phyloP scores from a whole-genome alignment of 2,888 invertebrate species.

The Dorcus parallelipipedus region DNA sequence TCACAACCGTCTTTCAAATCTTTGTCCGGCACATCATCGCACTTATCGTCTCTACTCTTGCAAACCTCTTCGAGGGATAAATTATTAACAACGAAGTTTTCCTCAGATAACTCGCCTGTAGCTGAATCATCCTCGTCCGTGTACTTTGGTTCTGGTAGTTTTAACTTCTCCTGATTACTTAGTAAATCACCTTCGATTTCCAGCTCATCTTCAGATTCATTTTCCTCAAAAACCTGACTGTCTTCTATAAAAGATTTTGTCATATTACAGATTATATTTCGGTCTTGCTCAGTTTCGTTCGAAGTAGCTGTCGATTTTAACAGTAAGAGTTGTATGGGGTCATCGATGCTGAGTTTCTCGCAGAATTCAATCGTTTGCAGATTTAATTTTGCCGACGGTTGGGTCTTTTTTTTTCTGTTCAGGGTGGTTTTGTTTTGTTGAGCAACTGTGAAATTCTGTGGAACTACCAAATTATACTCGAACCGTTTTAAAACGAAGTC shows the following conservation, averaged over 20 bases:
- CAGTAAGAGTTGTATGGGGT: constrained; percentile 69
- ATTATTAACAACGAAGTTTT: background rate
- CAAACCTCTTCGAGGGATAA: background rate
- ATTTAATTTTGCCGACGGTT: constrained; percentile 59
- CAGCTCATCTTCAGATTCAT: background rate
- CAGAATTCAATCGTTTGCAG: constrained; percentile 69
- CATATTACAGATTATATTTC: constrained; percentile 9
- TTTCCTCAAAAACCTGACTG: constrained; percentile 15
- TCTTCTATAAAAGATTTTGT: constrained; percentile 20
- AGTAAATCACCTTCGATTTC: constrained; percentile 14
- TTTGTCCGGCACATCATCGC: background rate
- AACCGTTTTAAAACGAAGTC: constrained; percentile 62
- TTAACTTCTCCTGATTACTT: constrained; percentile 22
- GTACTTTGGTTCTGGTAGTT: constrained; percentile 36
- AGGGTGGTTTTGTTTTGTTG: constrained; percentile 60
- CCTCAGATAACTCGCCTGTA: background rate
- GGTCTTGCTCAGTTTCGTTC: constrained; percentile 4
- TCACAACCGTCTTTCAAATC: constrained; percentile 2
- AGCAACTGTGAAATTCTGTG: constrained; percentile 75
- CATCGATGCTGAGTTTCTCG: constrained; percentile 69
- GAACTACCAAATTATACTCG: constrained; percentile 64
- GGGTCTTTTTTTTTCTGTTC: constrained; percentile 31
- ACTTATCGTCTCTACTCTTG: background rate
- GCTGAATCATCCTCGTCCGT: background rate
- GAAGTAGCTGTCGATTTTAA: constrained; percentile 41